Conservation (phyloP, 2,113 vertebrate genomes). For the Capreolus pygargus region DNA sequence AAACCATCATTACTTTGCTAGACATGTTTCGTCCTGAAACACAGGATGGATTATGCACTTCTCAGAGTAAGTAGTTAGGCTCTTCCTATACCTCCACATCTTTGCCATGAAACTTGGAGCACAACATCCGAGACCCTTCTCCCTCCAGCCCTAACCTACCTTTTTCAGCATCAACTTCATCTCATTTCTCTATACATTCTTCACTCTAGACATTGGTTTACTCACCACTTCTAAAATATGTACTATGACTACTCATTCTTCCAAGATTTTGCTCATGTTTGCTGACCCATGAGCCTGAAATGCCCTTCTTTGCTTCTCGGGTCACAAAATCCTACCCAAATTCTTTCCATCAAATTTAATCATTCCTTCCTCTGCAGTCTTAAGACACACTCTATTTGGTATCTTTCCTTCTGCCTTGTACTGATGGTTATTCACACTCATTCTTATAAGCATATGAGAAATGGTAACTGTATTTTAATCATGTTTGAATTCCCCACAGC, state of each 20-base stretch:
- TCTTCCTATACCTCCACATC: neutral
- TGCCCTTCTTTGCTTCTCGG: neutral
- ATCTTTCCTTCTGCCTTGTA: neutral
- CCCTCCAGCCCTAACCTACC: neutral
- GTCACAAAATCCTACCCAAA: neutral
- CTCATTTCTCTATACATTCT: neutral
- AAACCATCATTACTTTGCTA: neutral
- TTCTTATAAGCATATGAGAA: neutral
- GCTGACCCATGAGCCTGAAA: neutral
- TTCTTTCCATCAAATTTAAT: neutral
- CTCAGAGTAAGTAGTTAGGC: neutral
- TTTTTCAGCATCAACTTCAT: neutral
- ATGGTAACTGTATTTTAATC: neutral
- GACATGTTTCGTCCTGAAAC: neutral
- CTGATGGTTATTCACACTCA: neutral
- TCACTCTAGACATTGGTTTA: neutral
- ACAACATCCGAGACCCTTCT: neutral
- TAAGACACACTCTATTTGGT: neutral
- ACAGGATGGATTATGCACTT: neutral
- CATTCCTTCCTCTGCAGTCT: neutral
- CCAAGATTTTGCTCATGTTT: neutral
- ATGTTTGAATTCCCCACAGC: neutral
- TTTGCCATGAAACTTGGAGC: neutral
- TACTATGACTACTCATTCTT: neutral
- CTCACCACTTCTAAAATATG: neutral